These are phyloP conservation scores for Lerema accius DNA, from an alignment of 1,140 invertebrate genomes.

Conservation along the genomic window DNA sequence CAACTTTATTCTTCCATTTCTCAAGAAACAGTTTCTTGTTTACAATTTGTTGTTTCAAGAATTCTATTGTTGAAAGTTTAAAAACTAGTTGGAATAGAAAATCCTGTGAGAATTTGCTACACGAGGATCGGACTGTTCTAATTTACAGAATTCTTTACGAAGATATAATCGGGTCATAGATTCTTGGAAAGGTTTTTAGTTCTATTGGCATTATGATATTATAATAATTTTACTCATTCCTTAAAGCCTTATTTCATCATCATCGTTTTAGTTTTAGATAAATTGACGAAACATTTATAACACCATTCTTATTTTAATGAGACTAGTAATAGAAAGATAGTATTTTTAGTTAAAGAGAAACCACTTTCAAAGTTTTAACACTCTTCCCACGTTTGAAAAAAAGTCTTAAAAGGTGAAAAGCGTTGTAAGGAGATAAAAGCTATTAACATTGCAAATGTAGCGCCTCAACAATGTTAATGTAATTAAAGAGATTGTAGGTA, in stretches of 20 bases:
- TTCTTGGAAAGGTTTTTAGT: no score
- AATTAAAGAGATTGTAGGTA: constrained; percentile 6
- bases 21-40: constrained; percentile 1
- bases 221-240: no score
- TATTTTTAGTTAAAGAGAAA: not conserved
- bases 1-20: constrained; percentile 6
- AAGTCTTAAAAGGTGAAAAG: constrained; percentile 3
- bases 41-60: constrained; percentile 6
- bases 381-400: not conserved
- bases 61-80: constrained; percentile 4
- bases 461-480: constrained; percentile 7
- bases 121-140: not conserved
- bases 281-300: no score
- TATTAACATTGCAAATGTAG: constrained; percentile 17
- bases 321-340: not conserved
- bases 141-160: not conserved
- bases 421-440: constrained; percentile 1
- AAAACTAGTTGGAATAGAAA: constrained; percentile 1
- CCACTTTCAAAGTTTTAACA: not conserved
- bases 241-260: no score
- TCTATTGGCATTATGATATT: no score
- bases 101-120: not conserved
- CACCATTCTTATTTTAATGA: no score
- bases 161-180: not conserved
- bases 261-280: no score